Conservation (phyloP, 2,888 invertebrate species). For the Bellardia pandia region DNA sequence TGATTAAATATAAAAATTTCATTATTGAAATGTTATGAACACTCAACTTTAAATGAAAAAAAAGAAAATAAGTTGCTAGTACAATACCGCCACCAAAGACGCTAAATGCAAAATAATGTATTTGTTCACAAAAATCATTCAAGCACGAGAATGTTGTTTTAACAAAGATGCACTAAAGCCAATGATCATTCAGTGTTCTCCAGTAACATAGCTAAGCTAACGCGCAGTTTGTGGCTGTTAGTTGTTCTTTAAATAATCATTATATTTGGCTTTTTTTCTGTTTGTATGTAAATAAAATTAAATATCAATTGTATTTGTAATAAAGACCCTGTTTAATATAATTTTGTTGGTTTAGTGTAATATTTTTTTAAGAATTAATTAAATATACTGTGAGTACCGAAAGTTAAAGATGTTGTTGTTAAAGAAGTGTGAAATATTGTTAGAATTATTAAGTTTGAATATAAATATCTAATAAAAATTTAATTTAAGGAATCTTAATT, state of each 20-base stretch:
- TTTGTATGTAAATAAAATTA: conserved; percentile 24
- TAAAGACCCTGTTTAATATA: neutral
- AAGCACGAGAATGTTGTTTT: conserved; percentile 53
- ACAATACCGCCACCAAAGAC: conserved; percentile 60
- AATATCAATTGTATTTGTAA: conserved; percentile 18
- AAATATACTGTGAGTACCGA: neutral
- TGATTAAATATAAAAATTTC: conserved; percentile 74
- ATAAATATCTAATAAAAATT: too few relatives aligned
- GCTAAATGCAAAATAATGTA: conserved; percentile 80
- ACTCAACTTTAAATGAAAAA: conserved; percentile 17
- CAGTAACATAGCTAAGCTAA: neutral
- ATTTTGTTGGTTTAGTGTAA: neutral
- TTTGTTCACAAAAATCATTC: conserved; percentile 61
- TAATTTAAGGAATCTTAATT: too few relatives aligned
- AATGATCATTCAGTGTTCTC: conserved; percentile 8
- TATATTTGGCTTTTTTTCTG: neutral
- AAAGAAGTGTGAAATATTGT: too few relatives aligned
- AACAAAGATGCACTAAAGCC: conserved; percentile 40
- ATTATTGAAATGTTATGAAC: conserved; percentile 57
- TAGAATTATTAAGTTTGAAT: too few relatives aligned
- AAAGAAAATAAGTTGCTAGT: neutral
- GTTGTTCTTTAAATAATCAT: conserved; percentile 39
- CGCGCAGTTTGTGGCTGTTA: neutral
- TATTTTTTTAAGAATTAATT: conserved; percentile 5
- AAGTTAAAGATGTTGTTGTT: neutral